Conservation (phyloP, 2,888 invertebrate species). For the Lacanobia wlatinum region DNA sequence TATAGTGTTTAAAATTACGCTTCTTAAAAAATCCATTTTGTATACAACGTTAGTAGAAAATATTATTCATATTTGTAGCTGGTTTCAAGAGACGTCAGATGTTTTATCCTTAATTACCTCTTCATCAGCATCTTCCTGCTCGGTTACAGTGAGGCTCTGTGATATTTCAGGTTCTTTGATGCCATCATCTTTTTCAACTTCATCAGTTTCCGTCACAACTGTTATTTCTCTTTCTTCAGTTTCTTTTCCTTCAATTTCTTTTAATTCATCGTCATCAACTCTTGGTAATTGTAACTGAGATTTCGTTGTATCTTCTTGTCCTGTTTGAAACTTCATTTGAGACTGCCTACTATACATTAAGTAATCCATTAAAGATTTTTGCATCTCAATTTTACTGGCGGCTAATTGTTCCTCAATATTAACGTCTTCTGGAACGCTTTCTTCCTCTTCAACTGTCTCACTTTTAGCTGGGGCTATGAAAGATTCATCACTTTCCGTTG, state of each 20-base stretch:
- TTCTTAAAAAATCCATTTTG: neutral
- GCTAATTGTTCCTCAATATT: slow-evolving; percentile 52
- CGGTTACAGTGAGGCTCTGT: neutral
- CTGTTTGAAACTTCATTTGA: slow-evolving; percentile 7
- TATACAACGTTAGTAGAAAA: neutral
- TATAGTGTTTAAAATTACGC: neutral
- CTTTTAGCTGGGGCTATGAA: slow-evolving; percentile 36
- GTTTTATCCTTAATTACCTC: slow-evolving; percentile 1
- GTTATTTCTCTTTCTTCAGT: slow-evolving; percentile 9
- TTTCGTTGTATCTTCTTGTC: slow-evolving; percentile 22
- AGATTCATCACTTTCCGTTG: slow-evolving; percentile 44
- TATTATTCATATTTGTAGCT: neutral
- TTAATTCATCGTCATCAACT: slow-evolving; percentile 7
- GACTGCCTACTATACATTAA: slow-evolving; percentile 29
- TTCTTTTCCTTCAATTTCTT: slow-evolving; percentile 12
- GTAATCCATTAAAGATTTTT: slow-evolving; percentile 54
- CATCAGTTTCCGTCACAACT: neutral
- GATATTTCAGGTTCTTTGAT: slow-evolving; percentile 12
- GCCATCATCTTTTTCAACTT: neutral
- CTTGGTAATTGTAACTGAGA: slow-evolving; percentile 17
- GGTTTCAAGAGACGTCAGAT: neutral
- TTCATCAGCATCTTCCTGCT: neutral
- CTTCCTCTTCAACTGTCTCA: slow-evolving; percentile 16
- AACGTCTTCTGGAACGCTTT: neutral
- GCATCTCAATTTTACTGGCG: slow-evolving; percentile 56